Evolutionary conservation across 2,888 invertebrate species (phyloP).

Genomic region (Bombyx huttoni): DNA sequence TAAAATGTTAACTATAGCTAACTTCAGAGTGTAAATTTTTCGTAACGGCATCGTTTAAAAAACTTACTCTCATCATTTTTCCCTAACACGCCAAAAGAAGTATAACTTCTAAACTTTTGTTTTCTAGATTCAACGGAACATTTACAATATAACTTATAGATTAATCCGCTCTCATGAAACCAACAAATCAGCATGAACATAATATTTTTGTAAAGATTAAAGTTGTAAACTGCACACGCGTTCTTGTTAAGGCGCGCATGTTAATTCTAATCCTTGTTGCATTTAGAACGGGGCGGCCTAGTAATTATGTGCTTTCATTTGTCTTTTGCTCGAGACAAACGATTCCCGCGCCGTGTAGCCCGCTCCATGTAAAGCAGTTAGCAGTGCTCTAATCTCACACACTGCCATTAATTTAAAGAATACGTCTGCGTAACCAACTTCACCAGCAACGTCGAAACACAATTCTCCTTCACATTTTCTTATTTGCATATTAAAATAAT

Average conservation of each 20-base stretch:
- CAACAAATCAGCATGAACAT: constrained; percentile 6
- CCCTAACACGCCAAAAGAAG: no score
- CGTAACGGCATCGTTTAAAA: no score
- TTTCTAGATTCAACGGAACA: no score
- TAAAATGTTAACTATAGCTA: no score
- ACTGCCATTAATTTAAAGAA: constrained; percentile 69
- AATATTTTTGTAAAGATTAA: constrained; percentile 46
- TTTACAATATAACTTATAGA: no score
- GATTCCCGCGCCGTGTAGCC: constrained; percentile 50
- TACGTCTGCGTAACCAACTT: constrained; percentile 66
- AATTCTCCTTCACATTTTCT: constrained; percentile 70
- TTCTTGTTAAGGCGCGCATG: constrained; percentile 62
- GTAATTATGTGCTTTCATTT: constrained; percentile 73
- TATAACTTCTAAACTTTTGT: no score
- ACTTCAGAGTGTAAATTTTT: no score
- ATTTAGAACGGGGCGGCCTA: constrained; percentile 67
- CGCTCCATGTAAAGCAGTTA: constrained; percentile 70
- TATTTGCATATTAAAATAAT: constrained; percentile 74
- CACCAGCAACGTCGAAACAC: constrained; percentile 63
- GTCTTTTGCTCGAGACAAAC: constrained; percentile 66
- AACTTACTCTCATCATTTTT: no score
- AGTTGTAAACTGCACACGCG: constrained; percentile 68
- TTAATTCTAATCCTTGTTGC: constrained; percentile 70
- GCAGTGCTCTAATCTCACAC: constrained; percentile 67
- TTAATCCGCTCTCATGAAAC: no score